These are phyloP conservation scores for Strix occidentalis DNA, from an alignment of 2,797 vertebrate species.

Conservation along the genomic window DNA sequence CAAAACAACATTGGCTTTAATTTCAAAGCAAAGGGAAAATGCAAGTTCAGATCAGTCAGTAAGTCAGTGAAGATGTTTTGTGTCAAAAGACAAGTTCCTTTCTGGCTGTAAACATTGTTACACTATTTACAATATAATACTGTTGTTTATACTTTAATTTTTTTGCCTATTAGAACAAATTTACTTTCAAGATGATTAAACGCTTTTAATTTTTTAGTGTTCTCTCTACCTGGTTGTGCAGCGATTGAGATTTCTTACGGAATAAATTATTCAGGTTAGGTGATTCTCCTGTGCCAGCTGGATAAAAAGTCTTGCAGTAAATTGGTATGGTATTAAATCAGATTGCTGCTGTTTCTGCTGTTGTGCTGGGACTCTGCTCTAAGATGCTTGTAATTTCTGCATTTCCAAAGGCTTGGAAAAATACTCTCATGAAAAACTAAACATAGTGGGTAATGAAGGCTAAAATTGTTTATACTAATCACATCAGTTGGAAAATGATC, in stretches of 20 bases:
- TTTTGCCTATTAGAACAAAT: slow-evolving; percentile 7
- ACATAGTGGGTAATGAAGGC: slow-evolving; percentile 49
- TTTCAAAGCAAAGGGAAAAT: slow-evolving; percentile 15
- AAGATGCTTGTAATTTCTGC: slow-evolving; percentile 31
- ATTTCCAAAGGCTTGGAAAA: slow-evolving; percentile 62
- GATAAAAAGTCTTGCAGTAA: slow-evolving; percentile 32
- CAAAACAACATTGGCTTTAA: not conserved
- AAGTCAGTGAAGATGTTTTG: not conserved
- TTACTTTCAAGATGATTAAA: slow-evolving; percentile 27
- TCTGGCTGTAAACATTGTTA: slow-evolving; percentile 21
- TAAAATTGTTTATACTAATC: slow-evolving; percentile 43
- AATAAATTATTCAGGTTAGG: slow-evolving; percentile 24
- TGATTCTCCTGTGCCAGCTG: slow-evolving; percentile 61
- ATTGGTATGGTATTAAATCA: slow-evolving; percentile 15
- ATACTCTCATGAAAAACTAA: slow-evolving; percentile 51
- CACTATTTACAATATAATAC: not conserved
- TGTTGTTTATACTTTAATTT: not conserved
- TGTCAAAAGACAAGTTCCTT: not conserved
- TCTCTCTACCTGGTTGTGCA: slow-evolving; percentile 43
- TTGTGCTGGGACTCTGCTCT: slow-evolving; percentile 9
- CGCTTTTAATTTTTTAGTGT: slow-evolving; percentile 33
- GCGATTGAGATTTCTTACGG: slow-evolving; percentile 20
- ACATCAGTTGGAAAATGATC: slow-evolving; percentile 31
- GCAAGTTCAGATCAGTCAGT: not conserved
- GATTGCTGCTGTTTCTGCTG: slow-evolving; percentile 19